Percentiles rank a stretch among this genome's conserved stretches.
phyloP scores from a whole-genome alignment of 2,888 invertebrate genomes.

The Thymelicus lineola region DNA sequence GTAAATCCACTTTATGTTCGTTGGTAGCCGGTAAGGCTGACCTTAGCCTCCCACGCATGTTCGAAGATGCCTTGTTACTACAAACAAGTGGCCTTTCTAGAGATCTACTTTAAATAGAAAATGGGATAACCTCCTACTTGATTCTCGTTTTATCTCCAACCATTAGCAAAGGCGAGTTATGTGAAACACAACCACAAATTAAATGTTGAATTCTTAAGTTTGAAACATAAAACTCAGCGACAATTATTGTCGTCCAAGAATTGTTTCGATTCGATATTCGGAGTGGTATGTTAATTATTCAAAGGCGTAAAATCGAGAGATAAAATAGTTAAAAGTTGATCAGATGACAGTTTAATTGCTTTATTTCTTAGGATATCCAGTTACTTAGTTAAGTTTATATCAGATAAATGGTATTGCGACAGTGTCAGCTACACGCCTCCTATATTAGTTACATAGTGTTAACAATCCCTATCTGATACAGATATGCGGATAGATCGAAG shows the following conservation, averaged over 20 bases:
- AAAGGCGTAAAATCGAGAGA: slow-evolving; percentile 26
- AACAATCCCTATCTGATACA: slow-evolving; percentile 68
- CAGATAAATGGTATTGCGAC: slow-evolving; percentile 47
- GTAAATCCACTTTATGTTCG: slow-evolving; percentile 38
- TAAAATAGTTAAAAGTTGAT: slow-evolving; percentile 21
- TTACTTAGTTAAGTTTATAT: slow-evolving; percentile 29
- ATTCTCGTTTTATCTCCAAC: slow-evolving; percentile 34
- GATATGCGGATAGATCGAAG: slow-evolving; percentile 58
- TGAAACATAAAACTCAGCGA: slow-evolving; percentile 13
- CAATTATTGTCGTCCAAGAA: slow-evolving; percentile 20
- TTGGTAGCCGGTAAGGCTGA: slow-evolving; percentile 37
- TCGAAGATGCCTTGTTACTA: slow-evolving; percentile 40
- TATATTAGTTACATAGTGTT: slow-evolving; percentile 65
- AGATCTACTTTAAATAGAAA: slow-evolving; percentile 37
- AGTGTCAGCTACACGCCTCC: slow-evolving; percentile 59
- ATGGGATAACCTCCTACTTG: slow-evolving; percentile 35
- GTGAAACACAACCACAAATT: slow-evolving; percentile 31
- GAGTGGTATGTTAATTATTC: slow-evolving; percentile 10
- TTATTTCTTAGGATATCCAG: slow-evolving; percentile 29
- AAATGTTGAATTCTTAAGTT: slow-evolving; percentile 22
- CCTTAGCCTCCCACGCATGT: slow-evolving; percentile 40
- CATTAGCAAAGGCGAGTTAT: slow-evolving; percentile 31
- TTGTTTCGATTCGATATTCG: slow-evolving; percentile 17
- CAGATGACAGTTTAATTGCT: slow-evolving; percentile 32
- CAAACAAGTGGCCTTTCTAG: slow-evolving; percentile 41